Conservation (phyloP, 2,113 vertebrate genomes). For the Menura novaehollandiae region DNA sequence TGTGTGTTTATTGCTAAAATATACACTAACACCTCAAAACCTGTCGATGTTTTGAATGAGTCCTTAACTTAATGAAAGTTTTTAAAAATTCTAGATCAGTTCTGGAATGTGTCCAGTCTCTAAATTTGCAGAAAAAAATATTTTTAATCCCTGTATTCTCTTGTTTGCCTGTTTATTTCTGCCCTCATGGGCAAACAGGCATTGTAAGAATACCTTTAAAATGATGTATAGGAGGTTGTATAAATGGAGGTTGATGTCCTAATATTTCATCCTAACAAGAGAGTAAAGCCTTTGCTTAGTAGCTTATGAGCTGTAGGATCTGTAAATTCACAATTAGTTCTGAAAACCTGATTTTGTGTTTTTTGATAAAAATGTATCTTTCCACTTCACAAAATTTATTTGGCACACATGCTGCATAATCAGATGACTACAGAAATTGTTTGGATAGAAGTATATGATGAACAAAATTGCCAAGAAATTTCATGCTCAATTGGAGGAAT, state of each 20-base stretch:
- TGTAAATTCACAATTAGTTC: neutral
- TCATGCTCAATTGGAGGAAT: slow-evolving; percentile 54
- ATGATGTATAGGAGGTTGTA: neutral
- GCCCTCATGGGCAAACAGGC: neutral
- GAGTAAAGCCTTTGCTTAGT: neutral
- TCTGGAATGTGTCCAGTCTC: neutral
- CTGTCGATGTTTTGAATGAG: neutral
- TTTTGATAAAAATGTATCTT: neutral
- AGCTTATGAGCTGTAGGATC: neutral
- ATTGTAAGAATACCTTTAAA: neutral
- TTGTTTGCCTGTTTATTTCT: neutral
- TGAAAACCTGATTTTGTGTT: neutral
- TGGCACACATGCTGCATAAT: neutral
- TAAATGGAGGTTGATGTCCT: neutral
- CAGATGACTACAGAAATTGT: slow-evolving; percentile 20
- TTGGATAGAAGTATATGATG: slow-evolving; percentile 17
- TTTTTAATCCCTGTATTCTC: neutral
- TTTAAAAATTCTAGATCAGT: neutral
- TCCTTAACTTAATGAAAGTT: neutral
- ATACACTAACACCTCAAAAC: neutral
- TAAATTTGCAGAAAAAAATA: neutral
- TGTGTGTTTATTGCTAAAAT: neutral
- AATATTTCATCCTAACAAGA: neutral
- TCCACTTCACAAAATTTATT: neutral
- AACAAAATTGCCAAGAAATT: slow-evolving; percentile 66